Evolutionary conservation across 2,113 vertebrate species (phyloP).

Genomic region (Tapirus terrestris): DNA sequence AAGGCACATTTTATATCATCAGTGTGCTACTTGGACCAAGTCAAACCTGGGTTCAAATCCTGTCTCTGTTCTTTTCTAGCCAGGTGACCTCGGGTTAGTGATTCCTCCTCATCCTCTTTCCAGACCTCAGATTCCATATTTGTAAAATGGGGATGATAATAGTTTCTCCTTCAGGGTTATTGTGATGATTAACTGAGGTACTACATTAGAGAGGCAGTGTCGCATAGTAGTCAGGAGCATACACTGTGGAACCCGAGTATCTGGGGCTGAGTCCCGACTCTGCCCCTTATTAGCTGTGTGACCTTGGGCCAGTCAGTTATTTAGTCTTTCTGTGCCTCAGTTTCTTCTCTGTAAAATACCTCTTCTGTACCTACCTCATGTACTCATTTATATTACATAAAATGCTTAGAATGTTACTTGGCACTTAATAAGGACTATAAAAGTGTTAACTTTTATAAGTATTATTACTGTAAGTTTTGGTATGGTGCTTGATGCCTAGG

Average conservation of each 20-base stretch:
- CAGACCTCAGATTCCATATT: neutral
- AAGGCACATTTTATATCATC: neutral
- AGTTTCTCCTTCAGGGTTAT: constrained; percentile 8
- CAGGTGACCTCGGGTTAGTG: neutral
- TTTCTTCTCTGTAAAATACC: constrained; percentile 20
- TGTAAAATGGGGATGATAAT: neutral
- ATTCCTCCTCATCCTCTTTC: neutral
- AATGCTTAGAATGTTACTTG: neutral
- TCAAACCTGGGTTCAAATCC: neutral
- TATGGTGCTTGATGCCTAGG: neutral
- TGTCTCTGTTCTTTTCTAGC: neutral
- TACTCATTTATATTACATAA: neutral
- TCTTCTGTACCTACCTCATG: neutral
- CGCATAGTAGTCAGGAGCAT: neutral
- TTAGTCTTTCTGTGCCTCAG: neutral
- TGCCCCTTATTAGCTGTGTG: neutral
- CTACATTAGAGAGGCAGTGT: neutral
- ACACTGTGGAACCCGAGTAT: neutral
- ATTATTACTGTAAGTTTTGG: neutral
- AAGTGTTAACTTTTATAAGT: neutral
- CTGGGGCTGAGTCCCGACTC: neutral
- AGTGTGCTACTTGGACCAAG: neutral
- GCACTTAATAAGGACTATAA: neutral
- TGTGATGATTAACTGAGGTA: neutral
- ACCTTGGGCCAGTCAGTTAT: neutral